These are phyloP conservation scores for Piezodorus guildinii DNA, from an alignment of 1,140 invertebrate genomes.

Conservation along the genomic window DNA sequence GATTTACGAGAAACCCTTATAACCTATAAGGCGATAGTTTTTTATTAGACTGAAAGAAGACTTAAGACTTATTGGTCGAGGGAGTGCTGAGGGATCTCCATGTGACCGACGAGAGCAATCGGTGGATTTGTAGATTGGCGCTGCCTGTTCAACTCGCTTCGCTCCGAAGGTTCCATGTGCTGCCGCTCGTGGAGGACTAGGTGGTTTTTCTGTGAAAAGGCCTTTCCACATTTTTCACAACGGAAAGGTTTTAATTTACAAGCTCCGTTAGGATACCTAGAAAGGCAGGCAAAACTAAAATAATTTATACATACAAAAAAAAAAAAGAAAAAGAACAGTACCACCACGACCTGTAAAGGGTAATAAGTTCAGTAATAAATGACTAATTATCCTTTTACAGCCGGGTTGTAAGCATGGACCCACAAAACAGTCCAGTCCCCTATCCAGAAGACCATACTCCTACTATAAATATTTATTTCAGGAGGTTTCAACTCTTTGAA, in stretches of 20 bases:
- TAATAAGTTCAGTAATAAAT: too few species aligned
- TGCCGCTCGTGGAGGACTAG: constrained; percentile 65
- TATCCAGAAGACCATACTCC: too few species aligned
- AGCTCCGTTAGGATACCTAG: constrained; percentile 59
- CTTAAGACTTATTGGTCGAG: not conserved
- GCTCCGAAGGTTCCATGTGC: constrained; percentile 49
- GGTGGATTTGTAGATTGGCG: not conserved
- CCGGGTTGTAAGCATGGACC: too few species aligned
- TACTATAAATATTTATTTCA: too few species aligned
- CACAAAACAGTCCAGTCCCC: too few species aligned
- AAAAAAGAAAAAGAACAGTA: too few species aligned
- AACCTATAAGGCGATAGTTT: too few species aligned
- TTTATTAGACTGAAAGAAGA: too few species aligned
- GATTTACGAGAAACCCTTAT: too few species aligned
- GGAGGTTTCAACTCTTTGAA: too few species aligned
- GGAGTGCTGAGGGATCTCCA: not conserved
- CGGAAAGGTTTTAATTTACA: constrained; percentile 68
- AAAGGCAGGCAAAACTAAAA: not conserved
- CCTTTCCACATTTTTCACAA: constrained; percentile 72
- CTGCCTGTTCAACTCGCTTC: constrained; percentile 23
- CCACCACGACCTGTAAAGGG: too few species aligned
- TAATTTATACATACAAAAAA: not conserved
- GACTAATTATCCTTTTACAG: too few species aligned
- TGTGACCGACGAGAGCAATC: not conserved
- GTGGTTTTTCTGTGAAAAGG: constrained; percentile 77